Percentiles rank a stretch among this genome's conserved stretches.
Conservation (phyloP, 2,888 invertebrate species). For the Drosophila anomalata region DNA sequence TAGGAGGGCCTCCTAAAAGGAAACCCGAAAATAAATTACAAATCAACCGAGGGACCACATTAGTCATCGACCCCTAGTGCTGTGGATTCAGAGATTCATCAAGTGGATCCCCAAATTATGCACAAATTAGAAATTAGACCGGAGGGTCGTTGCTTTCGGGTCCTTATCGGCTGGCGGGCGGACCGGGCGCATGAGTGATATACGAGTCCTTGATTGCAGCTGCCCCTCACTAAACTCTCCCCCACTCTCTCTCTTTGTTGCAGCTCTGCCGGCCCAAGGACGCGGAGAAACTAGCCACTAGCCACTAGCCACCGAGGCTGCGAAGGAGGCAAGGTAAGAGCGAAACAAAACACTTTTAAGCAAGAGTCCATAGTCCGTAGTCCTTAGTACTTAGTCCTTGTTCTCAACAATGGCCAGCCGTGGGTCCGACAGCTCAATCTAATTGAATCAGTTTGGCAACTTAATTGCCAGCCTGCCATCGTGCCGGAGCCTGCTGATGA, state of each 20-base stretch:
- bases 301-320: neutral
- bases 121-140: constrained; percentile 18
- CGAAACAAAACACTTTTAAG: neutral
- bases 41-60: constrained; percentile 33
- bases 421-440: neutral
- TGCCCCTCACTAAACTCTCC: neutral
- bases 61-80: constrained; percentile 32
- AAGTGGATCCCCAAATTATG: constrained; percentile 23
- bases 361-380: neutral
- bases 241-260: constrained; percentile 6
- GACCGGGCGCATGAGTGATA: constrained; percentile 26
- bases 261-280: constrained; percentile 5
- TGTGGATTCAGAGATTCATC: constrained; percentile 13
- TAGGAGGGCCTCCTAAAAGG: neutral
- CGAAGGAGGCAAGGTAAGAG: neutral
- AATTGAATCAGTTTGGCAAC: neutral
- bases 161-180: constrained; percentile 23
- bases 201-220: constrained; percentile 6
- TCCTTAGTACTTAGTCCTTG: neutral
- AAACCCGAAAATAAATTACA: constrained; percentile 36
- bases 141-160: neutral
- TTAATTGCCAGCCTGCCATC: neutral
- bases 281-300: neutral
- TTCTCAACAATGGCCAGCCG: too few relatives aligned
- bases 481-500: neutral